Evolutionary conservation across 2,888 invertebrate genomes (phyloP).

Genomic region (Pristionchus maxplancki): DNA sequence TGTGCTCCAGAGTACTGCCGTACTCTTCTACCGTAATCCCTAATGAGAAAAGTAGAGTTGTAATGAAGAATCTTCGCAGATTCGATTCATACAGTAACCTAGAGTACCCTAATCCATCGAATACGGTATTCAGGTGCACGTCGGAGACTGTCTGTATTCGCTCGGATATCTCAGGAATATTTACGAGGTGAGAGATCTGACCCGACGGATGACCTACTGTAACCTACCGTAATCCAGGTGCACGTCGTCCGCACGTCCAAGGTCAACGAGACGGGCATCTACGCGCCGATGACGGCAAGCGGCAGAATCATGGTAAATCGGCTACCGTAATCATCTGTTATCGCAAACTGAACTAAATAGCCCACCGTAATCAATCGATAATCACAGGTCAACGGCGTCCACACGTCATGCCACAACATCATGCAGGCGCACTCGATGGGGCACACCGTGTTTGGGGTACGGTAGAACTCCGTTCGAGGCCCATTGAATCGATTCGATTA

Average conservation of each 20-base stretch:
- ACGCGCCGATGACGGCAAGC: slow-evolving; percentile 70
- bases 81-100: no score
- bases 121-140: neutral
- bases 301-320: slow-evolving; percentile 66
- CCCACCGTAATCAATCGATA: neutral
- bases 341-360: neutral
- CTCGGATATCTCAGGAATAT: slow-evolving; percentile 47
- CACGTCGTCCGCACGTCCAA: slow-evolving; percentile 58
- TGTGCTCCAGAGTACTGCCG: neutral
- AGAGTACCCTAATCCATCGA: neutral
- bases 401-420: slow-evolving; percentile 71
- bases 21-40: neutral
- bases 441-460: slow-evolving; percentile 61
- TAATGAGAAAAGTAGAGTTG: neutral
- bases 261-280: slow-evolving; percentile 69
- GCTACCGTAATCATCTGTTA: neutral
- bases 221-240: slow-evolving; percentile 51
- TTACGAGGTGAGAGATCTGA: slow-evolving; percentile 12
- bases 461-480: neutral
- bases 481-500: neutral
- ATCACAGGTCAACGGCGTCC: slow-evolving; percentile 60
- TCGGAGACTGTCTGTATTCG: slow-evolving; percentile 72
- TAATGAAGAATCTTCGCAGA: no score
- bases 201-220: neutral
- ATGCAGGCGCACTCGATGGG: slow-evolving; percentile 64